A percentile compares a stretch with the other conserved stretches of the same genome.
phyloP scores from a whole-genome alignment of 2,113 vertebrate genomes.

The Corythaixoides concolor region DNA sequence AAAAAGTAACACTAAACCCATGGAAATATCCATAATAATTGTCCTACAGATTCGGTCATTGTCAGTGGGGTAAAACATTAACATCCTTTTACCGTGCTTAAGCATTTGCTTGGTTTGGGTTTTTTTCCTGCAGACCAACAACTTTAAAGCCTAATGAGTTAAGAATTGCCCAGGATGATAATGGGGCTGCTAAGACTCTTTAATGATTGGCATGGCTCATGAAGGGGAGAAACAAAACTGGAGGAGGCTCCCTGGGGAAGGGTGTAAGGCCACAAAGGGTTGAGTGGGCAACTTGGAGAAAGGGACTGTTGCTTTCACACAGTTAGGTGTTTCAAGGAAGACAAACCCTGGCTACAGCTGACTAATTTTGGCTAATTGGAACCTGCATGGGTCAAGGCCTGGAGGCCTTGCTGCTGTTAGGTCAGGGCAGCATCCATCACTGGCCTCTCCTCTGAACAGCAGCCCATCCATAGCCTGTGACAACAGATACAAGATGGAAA shows the following conservation, averaged over 20 bases:
- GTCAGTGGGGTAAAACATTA: slow-evolving; percentile 57
- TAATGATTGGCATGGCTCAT: slow-evolving; percentile 70
- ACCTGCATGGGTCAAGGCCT: slow-evolving; percentile 74
- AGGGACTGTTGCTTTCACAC: slow-evolving; percentile 68
- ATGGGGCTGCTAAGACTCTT: slow-evolving; percentile 35
- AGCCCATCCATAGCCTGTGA: background rate
- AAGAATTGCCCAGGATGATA: slow-evolving; percentile 66
- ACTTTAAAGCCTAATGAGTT: slow-evolving; percentile 72
- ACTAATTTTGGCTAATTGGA: slow-evolving; percentile 87
- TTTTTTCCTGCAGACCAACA: slow-evolving; percentile 41
- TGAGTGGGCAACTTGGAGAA: slow-evolving; percentile 20
- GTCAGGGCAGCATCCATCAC: slow-evolving; percentile 65
- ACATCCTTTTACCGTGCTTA: slow-evolving; percentile 35
- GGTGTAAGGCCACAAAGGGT: slow-evolving; percentile 26
- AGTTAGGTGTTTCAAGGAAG: slow-evolving; percentile 69
- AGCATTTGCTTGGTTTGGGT: slow-evolving; percentile 18
- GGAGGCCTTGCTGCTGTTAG: slow-evolving; percentile 61
- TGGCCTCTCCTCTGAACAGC: background rate
- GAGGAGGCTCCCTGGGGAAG: slow-evolving; percentile 42
- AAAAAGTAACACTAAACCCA: slow-evolving; percentile 41
- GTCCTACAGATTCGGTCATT: slow-evolving; percentile 4
- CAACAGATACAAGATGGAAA: background rate
- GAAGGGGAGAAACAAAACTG: slow-evolving; percentile 63
- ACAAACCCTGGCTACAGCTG: slow-evolving; percentile 69
- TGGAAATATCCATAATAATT: slow-evolving; percentile 40